phyloP scores from a whole-genome alignment of 1,140 invertebrate species.

The Apolygus lucorum region DNA sequence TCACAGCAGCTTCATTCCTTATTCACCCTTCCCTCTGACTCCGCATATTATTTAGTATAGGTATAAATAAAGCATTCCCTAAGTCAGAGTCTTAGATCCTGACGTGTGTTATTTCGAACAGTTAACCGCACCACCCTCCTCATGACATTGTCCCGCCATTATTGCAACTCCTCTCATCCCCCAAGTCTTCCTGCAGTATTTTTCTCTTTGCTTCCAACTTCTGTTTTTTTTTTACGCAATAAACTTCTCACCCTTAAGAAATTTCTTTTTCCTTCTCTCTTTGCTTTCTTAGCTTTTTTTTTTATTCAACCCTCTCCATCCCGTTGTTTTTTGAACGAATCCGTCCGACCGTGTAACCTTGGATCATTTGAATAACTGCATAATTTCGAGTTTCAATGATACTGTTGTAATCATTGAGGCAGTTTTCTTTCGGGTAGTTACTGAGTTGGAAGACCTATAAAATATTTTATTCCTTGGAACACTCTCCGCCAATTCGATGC shows the following conservation, averaged over 20 bases:
- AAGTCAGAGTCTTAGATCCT: background rate
- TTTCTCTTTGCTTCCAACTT: background rate
- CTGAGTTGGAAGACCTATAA: too few relatives aligned
- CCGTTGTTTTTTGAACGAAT: constrained; percentile 1
- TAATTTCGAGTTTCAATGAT: background rate
- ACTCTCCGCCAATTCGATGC: background rate
- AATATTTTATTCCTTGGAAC: background rate
- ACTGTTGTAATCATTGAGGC: background rate
- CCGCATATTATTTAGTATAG: background rate
- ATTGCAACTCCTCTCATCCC: background rate
- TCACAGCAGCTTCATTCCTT: background rate
- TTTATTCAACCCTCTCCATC: background rate
- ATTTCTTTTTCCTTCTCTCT: background rate
- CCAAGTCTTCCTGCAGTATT: background rate
- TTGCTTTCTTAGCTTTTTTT: too few relatives aligned
- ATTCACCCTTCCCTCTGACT: background rate
- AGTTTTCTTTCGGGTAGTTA: background rate
- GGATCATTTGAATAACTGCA: background rate
- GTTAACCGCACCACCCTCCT: background rate
- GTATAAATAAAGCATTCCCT: background rate
- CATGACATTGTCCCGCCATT: constrained; percentile 4
- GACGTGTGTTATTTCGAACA: constrained; percentile 15
- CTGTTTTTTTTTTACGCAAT: background rate
- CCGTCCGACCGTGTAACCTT: background rate
- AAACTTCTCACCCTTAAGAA: constrained; percentile 6